Conservation (phyloP, 2,888 invertebrate species). For the Subacronicta megacephala region DNA sequence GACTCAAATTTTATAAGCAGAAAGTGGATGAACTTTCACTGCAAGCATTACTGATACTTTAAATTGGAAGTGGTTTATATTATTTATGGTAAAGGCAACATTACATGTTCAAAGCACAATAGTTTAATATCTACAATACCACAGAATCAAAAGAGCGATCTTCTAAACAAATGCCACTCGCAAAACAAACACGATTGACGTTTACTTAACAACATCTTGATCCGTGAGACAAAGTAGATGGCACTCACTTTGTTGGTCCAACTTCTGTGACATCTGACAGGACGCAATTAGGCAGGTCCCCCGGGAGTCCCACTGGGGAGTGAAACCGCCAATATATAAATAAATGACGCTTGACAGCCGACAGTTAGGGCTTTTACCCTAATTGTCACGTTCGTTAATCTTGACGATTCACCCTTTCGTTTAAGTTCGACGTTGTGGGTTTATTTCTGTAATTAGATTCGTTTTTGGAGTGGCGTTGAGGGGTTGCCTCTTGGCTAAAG, state of each 20-base stretch:
- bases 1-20: no score
- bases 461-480: slow-evolving; percentile 35
- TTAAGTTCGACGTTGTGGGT: slow-evolving; percentile 48
- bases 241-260: slow-evolving; percentile 46
- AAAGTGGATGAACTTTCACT: no score
- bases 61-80: no score
- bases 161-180: slow-evolving; percentile 16
- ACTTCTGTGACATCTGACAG: slow-evolving; percentile 48
- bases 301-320: slow-evolving; percentile 39
- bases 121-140: no score
- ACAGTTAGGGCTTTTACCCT: slow-evolving; percentile 58
- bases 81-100: no score
- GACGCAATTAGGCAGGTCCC: slow-evolving; percentile 46
- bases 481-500: slow-evolving; percentile 25
- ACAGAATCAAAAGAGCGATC: no score
- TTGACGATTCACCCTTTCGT: slow-evolving; percentile 56
- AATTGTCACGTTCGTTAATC: slow-evolving; percentile 61
- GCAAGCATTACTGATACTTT: no score
- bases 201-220: slow-evolving; percentile 13
- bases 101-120: no score
- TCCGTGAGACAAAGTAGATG: slow-evolving; percentile 19
- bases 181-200: slow-evolving; percentile 15
- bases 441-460: slow-evolving; percentile 58
- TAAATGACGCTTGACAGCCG: slow-evolving; percentile 46
- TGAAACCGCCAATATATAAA: slow-evolving; percentile 50